Evolutionary conservation across 2,888 invertebrate species (phyloP), one percentile per base, ranked within the genome.

Genomic region (Ophion obscuratus): DNA sequence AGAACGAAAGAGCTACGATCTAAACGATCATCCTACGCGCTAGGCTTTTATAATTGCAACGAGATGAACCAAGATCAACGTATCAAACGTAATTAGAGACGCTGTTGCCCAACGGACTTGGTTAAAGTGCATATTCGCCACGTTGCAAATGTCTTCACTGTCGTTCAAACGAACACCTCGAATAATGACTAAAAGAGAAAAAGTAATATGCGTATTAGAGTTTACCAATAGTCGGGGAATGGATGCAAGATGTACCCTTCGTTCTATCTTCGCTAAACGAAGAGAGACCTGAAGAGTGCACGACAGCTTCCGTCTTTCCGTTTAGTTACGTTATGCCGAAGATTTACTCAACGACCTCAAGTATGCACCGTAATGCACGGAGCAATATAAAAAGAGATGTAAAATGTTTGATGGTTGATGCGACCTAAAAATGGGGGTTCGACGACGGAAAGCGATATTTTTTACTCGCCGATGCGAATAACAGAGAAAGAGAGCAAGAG

Each of bases 361-460:
- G 57, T 66, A 31, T 53, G 83, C 7, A 64, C 17, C 20, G 70
- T 80, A 75, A 75, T 81, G 44, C 36, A 14, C 14, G n/a, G n/a
- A 17, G 71, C n/a, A n/a, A 53, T 44, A 76, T 67, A 73, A n/a
- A 47, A 14, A 31, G 6, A 64, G 64, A 31, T 68, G 40, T 68
- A 75, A 64, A 61, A 62, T 61, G n/a, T n/a, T 40, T n/a, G 20
- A 68, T 61, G n/a, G 24, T 40, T n/a, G 20, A 68, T n/a, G 20
- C n/a, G 7, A 6, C n/a, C 24, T 53, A 68, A 67, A 80, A 70
- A 71, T 77, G 62, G 67, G 27, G 44, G 40, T 62, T 24, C 57
- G 68, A 81, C 80, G 73, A 83, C 80, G 40, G 61, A 74, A 67
- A 3, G 36, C 44, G 81, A 81, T 81, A 70, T 83, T 85, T 83